A percentile compares a stretch with the other conserved stretches of the same genome.
Conservation (phyloP, 1,140 invertebrate genomes). For the Bradynema listronoti region DNA sequence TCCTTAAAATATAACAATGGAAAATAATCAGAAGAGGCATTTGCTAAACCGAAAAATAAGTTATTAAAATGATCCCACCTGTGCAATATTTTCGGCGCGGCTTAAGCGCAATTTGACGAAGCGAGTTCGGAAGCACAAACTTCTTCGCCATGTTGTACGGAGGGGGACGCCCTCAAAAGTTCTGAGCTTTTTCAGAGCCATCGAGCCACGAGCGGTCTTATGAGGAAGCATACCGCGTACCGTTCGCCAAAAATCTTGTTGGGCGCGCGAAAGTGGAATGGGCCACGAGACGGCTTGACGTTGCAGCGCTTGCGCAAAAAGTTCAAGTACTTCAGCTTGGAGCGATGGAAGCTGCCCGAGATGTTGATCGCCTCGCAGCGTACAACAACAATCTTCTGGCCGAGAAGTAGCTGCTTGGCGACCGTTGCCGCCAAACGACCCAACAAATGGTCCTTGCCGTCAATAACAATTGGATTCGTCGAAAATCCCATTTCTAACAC, state of each 20-base stretch:
- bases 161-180: slow-evolving; percentile 90
- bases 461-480: slow-evolving; percentile 82
- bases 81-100: slow-evolving; percentile 80
- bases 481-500: slow-evolving; percentile 48
- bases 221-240: slow-evolving; percentile 94
- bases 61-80: slow-evolving; percentile 27
- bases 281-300: slow-evolving; percentile 92
- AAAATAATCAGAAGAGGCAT: too few species aligned
- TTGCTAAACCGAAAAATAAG: slow-evolving; percentile 5
- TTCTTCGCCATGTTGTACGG: slow-evolving; percentile 88
- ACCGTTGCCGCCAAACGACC: slow-evolving; percentile 86
- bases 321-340: slow-evolving; percentile 83
- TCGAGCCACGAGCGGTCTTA: slow-evolving; percentile 87
- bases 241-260: slow-evolving; percentile 87
- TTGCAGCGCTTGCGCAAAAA: slow-evolving; percentile 95
- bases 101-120: slow-evolving; percentile 86
- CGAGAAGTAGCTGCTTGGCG: slow-evolving; percentile 67
- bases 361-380: slow-evolving; percentile 94
- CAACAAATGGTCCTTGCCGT: slow-evolving; percentile 91
- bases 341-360: slow-evolving; percentile 94
- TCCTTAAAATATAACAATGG: too few species aligned
- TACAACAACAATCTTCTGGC: slow-evolving; percentile 66
- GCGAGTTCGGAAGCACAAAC: slow-evolving; percentile 85
- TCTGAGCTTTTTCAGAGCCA: slow-evolving; percentile 79
- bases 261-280: slow-evolving; percentile 94